Percentiles rank a stretch among this genome's conserved stretches.
These are phyloP conservation scores for Lithosia quadra DNA, from an alignment of 2,888 invertebrate species.

Conservation along the genomic window DNA sequence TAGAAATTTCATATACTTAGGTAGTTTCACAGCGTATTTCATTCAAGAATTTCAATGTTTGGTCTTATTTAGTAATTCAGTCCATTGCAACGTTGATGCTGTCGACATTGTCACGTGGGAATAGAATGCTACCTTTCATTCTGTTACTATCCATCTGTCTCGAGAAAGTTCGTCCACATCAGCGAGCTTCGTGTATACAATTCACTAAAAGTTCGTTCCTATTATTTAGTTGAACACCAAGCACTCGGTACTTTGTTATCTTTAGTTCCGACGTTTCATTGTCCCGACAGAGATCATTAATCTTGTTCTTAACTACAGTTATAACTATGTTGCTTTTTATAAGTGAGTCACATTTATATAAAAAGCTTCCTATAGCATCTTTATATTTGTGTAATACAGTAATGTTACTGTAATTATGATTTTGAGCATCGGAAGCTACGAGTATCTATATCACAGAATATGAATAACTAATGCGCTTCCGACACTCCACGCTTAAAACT, in stretches of 20 bases:
- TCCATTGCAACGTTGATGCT: background rate
- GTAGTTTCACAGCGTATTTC: background rate
- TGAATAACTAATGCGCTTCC: background rate
- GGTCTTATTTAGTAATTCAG: background rate
- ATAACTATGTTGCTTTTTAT: conserved; percentile 32
- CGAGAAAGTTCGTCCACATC: conserved; percentile 43
- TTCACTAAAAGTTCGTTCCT: conserved; percentile 53
- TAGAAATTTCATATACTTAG: background rate
- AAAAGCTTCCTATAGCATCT: conserved; percentile 4
- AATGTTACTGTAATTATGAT: conserved; percentile 5
- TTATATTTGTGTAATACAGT: background rate
- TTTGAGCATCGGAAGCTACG: conserved; percentile 4
- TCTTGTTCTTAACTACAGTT: conserved; percentile 50
- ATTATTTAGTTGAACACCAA: conserved; percentile 53
- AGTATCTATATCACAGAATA: no score
- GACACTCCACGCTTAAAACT: background rate
- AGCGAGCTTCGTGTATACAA: conserved; percentile 30
- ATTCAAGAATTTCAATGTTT: background rate
- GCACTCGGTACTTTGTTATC: conserved; percentile 62
- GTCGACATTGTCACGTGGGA: conserved; percentile 9
- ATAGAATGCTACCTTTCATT: conserved; percentile 18
- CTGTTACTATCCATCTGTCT: conserved; percentile 14
- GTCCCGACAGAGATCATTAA: conserved; percentile 56
- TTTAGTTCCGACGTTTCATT: conserved; percentile 58
- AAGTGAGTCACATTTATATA: conserved; percentile 36